Evolutionary conservation across 2,113 vertebrate genomes (phyloP), one percentile per base, ranked within the genome.

Genomic region (Phocoena phocoena): DNA sequence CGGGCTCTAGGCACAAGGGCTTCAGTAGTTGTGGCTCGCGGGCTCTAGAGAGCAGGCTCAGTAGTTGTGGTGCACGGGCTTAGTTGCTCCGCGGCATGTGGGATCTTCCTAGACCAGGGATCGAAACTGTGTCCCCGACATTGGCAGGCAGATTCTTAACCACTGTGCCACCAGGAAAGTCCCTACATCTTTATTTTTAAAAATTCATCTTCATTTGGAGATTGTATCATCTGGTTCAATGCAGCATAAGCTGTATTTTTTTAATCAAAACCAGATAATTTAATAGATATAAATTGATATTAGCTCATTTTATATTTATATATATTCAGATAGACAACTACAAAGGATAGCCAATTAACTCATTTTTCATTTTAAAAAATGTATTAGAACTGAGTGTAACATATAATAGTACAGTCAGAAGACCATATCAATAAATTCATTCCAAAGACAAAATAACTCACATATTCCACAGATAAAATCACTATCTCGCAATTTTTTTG

Each of bases 401-500:
- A 1, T n/a, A 41, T 70, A 80, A 26, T 14, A 76, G 13, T 36
- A 18, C 2, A 76, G 7, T 44, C 47, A 93, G 53, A 82, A 81
- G 25, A 60, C 14, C 20, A 1, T 93, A 44, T 55, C 77, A 82
- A 84, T 68, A 92, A 97, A 28, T 47, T 87, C 15, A 92, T 88
- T 89, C 3, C 63, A 90, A 80, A 94, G 71, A 77, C 41, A 68
- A 95, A 95, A 58, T 53, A 92, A n/a, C 23, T 90, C 77, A 71
- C 33, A 73, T 82, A 38, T 2, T 3, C 12, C 12, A 44, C 10
- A 73, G n/a, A 50, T 90, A 93, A 92, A 95, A 93, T 88, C 65
- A 74, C 31, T 81, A 53, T 67, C 65, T 53, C 93, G 15, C 14
- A 12, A 71, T 31, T 36, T 79, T 94, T 86, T 82, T 50, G n/a